Percentiles rank a stretch among this genome's conserved stretches.
These are phyloP conservation scores for Oscarella lobularis DNA, from an alignment of 37 sponge, comb jelly and placozoan genomes.

Conservation along the genomic window DNA sequence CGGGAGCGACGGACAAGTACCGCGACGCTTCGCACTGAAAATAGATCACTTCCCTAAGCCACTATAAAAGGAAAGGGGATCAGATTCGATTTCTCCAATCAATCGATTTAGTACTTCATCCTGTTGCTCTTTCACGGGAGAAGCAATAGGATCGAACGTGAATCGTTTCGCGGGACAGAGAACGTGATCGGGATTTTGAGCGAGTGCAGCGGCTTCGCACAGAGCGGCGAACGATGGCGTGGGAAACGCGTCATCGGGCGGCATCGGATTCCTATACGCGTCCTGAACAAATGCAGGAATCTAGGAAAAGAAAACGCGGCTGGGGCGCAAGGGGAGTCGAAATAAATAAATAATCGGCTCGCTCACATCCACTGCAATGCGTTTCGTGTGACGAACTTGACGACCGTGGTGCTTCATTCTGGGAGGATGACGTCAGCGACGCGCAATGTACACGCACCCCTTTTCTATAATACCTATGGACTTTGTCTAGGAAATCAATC, in stretches of 20 bases:
- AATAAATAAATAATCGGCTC: no score
- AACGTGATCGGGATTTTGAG: neutral
- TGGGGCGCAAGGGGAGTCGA: no score
- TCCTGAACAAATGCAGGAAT: neutral
- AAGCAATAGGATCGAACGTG: neutral
- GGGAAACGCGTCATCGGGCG: neutral
- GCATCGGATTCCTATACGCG: neutral
- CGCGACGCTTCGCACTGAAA: neutral
- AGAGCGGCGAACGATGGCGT: neutral
- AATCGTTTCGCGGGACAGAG: neutral
- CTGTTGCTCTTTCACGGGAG: neutral
- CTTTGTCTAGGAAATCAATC: slow-evolving; percentile 38
- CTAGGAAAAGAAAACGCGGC: no score
- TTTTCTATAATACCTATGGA: slow-evolving; percentile 21
- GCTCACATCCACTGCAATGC: no score
- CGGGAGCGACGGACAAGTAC: neutral
- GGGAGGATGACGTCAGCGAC: no score
- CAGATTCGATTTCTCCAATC: neutral
- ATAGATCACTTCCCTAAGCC: neutral
- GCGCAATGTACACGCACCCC: no score
- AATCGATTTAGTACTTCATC: neutral
- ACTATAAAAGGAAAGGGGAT: neutral
- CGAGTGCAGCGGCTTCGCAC: neutral
- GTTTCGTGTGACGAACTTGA: neutral
- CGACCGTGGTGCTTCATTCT: neutral